Percentiles rank a stretch among this genome's conserved stretches.
Evolutionary conservation across 2,113 vertebrate species (phyloP).

Genomic region (Neolamprologus brichardi): DNA sequence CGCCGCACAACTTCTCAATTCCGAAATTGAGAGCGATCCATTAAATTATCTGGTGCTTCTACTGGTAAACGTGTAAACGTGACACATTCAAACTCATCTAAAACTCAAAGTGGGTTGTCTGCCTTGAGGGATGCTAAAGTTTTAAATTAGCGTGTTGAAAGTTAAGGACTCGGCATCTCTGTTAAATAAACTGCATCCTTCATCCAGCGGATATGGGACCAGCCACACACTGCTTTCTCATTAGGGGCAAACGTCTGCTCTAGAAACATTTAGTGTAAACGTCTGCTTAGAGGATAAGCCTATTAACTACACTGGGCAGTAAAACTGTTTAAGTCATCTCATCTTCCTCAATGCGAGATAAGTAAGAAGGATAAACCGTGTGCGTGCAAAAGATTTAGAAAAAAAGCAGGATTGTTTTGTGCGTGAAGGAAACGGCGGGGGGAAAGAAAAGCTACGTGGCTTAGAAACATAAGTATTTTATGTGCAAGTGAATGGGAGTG

Average conservation of each 20-base stretch:
- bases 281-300: background rate
- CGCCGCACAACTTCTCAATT: background rate
- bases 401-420: background rate
- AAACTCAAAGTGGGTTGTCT: background rate
- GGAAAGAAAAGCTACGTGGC: background rate
- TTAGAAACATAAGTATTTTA: background rate
- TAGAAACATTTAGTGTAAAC: background rate
- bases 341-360: background rate
- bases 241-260: background rate
- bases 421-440: background rate
- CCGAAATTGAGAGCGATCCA: background rate
- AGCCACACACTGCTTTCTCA: background rate
- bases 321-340: background rate
- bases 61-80: background rate
- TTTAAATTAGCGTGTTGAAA: slow-evolving; percentile 1
- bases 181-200: background rate
- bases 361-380: background rate
- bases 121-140: background rate
- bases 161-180: slow-evolving; percentile 1
- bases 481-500: background rate
- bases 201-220: background rate
- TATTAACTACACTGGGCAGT: background rate
- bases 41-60: background rate
- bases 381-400: background rate
- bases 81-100: background rate